These are phyloP conservation scores for Cistogaster globosa DNA, from an alignment of 2,888 invertebrate genomes.

Conservation along the genomic window DNA sequence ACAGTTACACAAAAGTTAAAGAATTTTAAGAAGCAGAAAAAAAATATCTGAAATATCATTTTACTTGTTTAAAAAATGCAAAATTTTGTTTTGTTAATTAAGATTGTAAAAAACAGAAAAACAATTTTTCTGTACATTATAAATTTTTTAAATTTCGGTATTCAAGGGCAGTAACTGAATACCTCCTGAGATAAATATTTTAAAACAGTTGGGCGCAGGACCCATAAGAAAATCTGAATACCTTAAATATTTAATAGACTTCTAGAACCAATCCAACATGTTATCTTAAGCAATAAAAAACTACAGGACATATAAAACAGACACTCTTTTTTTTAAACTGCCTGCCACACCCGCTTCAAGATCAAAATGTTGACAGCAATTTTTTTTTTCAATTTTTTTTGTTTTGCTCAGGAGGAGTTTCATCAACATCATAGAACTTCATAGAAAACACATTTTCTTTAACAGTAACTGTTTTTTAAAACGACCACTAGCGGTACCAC, in stretches of 20 bases:
- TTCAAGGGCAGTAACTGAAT: too few species aligned
- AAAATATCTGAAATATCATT: too few species aligned
- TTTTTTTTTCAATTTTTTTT: conserved; percentile 10
- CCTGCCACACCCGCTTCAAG: conserved; percentile 61
- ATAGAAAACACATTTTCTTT: conserved; percentile 56
- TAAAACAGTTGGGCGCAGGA: not conserved
- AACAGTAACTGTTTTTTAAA: conserved; percentile 44
- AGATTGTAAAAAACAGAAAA: too few species aligned
- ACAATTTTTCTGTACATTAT: too few species aligned
- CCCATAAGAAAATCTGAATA: not conserved
- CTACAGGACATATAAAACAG: conserved; percentile 79
- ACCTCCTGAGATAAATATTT: not conserved
- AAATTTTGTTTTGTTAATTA: too few species aligned
- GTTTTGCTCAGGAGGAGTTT: conserved; percentile 36
- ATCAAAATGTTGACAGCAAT: conserved; percentile 54
- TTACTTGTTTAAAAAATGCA: too few species aligned
- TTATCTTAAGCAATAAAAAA: conserved; percentile 63
- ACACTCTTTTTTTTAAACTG: conserved; percentile 69
- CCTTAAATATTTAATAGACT: not conserved
- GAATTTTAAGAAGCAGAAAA: too few species aligned
- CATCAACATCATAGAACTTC: conserved; percentile 51
- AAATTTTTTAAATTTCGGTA: too few species aligned
- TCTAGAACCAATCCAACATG: too few species aligned
- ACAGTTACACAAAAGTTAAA: too few species aligned
- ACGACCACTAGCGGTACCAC: conserved; percentile 30